phyloP scores from a whole-genome alignment of 1,140 invertebrate species.

The Aphelenchoides fujianensis region DNA sequence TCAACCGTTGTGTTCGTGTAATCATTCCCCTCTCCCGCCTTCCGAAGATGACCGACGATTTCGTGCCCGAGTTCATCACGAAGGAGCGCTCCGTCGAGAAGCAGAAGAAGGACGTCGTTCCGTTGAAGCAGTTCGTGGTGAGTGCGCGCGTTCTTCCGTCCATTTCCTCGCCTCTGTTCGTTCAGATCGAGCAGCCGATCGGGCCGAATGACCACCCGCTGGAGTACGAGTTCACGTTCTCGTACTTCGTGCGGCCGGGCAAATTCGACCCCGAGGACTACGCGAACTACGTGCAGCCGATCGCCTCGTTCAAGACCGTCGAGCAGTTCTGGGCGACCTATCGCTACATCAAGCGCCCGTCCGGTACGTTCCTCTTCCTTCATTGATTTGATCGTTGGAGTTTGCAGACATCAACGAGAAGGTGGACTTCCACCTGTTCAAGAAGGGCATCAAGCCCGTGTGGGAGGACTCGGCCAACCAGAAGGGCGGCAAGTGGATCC shows the following conservation, averaged over 20 bases:
- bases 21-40: too few species aligned
- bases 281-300: constrained; percentile 68
- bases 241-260: constrained; percentile 13
- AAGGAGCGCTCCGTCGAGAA: neutral
- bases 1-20: neutral
- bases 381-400: constrained; percentile 40
- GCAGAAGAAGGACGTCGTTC: neutral
- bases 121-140: constrained; percentile 12
- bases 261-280: neutral
- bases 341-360: constrained; percentile 81
- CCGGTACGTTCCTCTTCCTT: constrained; percentile 63
- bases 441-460: constrained; percentile 96
- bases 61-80: constrained; percentile 1
- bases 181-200: constrained; percentile 1
- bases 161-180: too few species aligned
- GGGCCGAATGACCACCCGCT: neutral
- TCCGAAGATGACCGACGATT: neutral
- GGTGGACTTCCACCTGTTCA: constrained; percentile 94
- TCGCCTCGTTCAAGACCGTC: constrained; percentile 72
- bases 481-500: constrained; percentile 93
- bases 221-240: constrained; percentile 18
- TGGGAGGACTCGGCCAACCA: constrained; percentile 95
- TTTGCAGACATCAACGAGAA: constrained; percentile 75
- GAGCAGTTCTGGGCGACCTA: constrained; percentile 96
- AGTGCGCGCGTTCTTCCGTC: neutral